Base-by-base conservation (phyloP, 2,797 vertebrate species). In the Arvicola amphibius region DNA sequence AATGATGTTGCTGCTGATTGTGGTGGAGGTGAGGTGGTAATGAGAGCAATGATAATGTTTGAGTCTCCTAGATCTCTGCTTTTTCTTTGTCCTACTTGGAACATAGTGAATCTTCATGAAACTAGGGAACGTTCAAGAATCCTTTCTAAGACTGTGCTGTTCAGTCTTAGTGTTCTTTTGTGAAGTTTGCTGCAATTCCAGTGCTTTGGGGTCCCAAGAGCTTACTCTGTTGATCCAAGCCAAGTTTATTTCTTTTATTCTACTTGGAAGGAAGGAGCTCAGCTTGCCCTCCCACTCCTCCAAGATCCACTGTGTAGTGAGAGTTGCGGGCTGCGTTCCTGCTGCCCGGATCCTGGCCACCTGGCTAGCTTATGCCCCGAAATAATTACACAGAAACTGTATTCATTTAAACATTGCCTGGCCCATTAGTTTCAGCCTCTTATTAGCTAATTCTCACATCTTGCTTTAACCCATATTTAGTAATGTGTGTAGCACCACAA, bases 121-220 rank as follows among this genome's bases (percentile, higher is more conserved):
- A 76, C 16, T 8, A 3, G 5, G 4, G 27, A 53, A 29, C 4
- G 16, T 12, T 1, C 4, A 11, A 27, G 7, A 53, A 17, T 27
- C 21, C 34, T 21, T 14, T 59, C 23, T 53, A 67, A 48, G 21
- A 48, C 43, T 48, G 23, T 37, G 46, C 78, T 85, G 16, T 79
- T 32, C 34, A 65, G 10, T 65, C n/a, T n/a, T n/a, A 6, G 25
- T 13, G 21, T 67, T 27, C 32, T 79, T 40, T 29, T 25, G 51
- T n/a, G 84, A 80, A 69, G 16, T 29, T 19, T 13, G 32, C 5
- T 11, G 48, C 23, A 65, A 17, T 56, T 32, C 37, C 21, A 48
- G 32, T 91, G 32, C 27, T 71, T 53, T 65, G 32, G 16, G 5
- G 76, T 10, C 53, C n/a, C 63, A 6, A 37, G n/a, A 48, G 10